Evolutionary conservation across 2,888 invertebrate genomes (phyloP), one percentile per base, ranked within the genome.

Genomic region (Colostygia pectinataria): DNA sequence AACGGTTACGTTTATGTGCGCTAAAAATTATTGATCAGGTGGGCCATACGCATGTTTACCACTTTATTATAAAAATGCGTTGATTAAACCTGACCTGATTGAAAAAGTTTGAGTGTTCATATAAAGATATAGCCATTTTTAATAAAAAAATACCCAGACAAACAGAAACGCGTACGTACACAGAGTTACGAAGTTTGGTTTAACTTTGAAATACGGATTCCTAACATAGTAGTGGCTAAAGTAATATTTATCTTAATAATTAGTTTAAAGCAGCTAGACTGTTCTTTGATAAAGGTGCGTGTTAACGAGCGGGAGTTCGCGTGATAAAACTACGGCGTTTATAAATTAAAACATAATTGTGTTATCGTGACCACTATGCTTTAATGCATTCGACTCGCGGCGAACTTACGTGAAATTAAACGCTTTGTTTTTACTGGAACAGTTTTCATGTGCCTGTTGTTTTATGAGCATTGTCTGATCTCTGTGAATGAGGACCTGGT

Each of bases 291-390:
- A 87, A 84, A 73, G 81, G 79, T 82, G 80, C 85, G 83, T 86
- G 84, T 82, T 78, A 77, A 76, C 78, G 66, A 55, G 63, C 61
- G 57, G 54, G 64, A 61, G 63, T 52, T 89, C 71, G 89, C 89
- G 89, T 89, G 89, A 80, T 80, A 74, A 71, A 74, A 71, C 73
- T 69, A 62, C 65, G 73, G 75, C 74, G 83, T 71, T 84, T 89
- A 90, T 90, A 90, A 90, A 90, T 90, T 90, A 89, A 86, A 88
- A 86, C 82, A 81, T 90, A 90, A 90, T 90, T 89, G 89, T 86
- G 79, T 84, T 90, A 88, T 89, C 89, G 89, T 88, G 88, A 87
- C 86, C 84, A 61, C 78, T 78, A 78, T 78, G 81, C 78, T 79
- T 82, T 86, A 81, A 83, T 82, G 76, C 80, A 77, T 83, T 75